Percentiles rank a stretch among this genome's conserved stretches.
These are phyloP conservation scores for Tarsius wallacei DNA, from an alignment of 2,797 vertebrate species.

Conservation along the genomic window DNA sequence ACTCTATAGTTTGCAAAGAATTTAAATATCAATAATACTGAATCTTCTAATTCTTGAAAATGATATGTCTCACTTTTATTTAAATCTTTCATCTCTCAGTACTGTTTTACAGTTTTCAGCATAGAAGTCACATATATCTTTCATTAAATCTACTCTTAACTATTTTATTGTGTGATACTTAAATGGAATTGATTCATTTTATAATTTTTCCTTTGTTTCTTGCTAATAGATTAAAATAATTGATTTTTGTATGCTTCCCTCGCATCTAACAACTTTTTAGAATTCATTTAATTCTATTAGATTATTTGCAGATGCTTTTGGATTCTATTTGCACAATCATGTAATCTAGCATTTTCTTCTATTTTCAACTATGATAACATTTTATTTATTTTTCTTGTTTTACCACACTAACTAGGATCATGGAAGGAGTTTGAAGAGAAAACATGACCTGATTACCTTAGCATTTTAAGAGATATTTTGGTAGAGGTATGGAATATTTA, in stretches of 20 bases:
- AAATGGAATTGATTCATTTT: not conserved
- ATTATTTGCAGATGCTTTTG: not conserved
- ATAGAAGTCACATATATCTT: not conserved
- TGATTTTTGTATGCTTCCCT: not conserved
- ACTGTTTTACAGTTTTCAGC: not conserved
- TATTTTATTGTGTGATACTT: constrained; percentile 9
- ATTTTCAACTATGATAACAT: not conserved
- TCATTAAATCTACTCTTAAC: not conserved
- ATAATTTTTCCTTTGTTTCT: not conserved
- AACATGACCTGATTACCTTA: not conserved
- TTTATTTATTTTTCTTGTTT: not conserved
- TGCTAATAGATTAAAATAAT: not conserved
- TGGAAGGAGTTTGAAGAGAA: constrained; percentile 26
- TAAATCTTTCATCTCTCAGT: not conserved
- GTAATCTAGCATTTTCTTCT: not conserved
- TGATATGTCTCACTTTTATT: not conserved
- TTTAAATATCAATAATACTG: not conserved
- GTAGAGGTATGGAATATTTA: not conserved
- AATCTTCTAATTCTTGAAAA: constrained; percentile 12
- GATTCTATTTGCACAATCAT: not conserved
- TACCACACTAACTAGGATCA: not conserved
- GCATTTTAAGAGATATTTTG: constrained; percentile 29
- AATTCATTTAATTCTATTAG: constrained; percentile 38
- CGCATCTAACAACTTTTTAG: constrained; percentile 2
- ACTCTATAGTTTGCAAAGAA: not conserved